A percentile compares a stretch with the other conserved stretches of the same genome.
phyloP scores from a whole-genome alignment of 2,797 vertebrate genomes.

The Sparus aurata region DNA sequence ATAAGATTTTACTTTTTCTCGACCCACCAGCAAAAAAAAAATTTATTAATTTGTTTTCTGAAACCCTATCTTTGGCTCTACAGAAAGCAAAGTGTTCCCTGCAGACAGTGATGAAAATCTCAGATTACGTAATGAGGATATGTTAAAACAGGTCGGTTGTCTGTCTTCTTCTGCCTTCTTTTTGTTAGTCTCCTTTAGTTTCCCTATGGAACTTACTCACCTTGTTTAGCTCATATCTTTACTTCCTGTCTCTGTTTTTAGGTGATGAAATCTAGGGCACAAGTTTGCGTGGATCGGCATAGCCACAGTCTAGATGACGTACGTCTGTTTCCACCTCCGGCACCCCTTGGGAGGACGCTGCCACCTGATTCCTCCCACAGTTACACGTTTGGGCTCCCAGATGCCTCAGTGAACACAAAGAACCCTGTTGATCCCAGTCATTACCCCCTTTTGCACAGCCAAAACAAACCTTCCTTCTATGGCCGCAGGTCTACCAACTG shows the following conservation, averaged over 20 bases:
- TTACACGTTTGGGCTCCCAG: constrained; percentile 86
- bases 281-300: constrained; percentile 79
- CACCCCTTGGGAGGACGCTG: constrained; percentile 69
- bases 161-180: background rate
- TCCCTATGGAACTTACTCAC: background rate
- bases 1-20: background rate
- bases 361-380: constrained; percentile 86
- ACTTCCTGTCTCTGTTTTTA: constrained; percentile 38
- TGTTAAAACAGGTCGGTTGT: constrained; percentile 83
- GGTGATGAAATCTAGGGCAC: constrained; percentile 68
- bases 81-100: constrained; percentile 53
- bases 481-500: constrained; percentile 88
- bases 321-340: constrained; percentile 74
- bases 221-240: background rate
- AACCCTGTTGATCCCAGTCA: constrained; percentile 73
- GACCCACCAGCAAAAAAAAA: background rate
- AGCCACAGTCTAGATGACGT: constrained; percentile 88
- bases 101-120: constrained; percentile 45
- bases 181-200: background rate
- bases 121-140: constrained; percentile 75
- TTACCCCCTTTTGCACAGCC: constrained; percentile 80
- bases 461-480: constrained; percentile 86
- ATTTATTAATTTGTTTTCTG: background rate
- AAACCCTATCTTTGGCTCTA: constrained; percentile 22
- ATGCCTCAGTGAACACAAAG: constrained; percentile 76